Evolutionary conservation across 1,140 invertebrate species (phyloP).

Genomic region (Atta texana): DNA sequence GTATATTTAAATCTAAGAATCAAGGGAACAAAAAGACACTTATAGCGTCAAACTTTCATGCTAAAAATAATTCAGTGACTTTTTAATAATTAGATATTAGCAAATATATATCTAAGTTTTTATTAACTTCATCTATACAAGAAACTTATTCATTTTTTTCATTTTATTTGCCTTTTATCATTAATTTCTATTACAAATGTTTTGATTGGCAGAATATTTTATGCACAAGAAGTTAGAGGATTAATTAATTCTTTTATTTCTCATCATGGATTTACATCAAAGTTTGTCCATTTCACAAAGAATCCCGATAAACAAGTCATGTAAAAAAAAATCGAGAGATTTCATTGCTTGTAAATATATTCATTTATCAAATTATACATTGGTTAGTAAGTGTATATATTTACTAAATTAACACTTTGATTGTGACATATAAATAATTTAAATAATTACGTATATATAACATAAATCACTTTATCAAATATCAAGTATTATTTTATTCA

Average conservation of each 20-base stretch:
- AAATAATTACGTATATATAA: not conserved
- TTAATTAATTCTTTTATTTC: not conserved
- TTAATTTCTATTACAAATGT: not conserved
- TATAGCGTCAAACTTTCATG: not conserved
- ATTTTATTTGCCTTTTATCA: not conserved
- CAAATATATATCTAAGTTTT: not conserved
- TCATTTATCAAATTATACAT: no score
- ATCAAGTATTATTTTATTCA: not conserved
- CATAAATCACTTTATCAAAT: not conserved
- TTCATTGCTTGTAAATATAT: no score
- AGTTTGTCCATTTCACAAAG: not conserved
- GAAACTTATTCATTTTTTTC: not conserved
- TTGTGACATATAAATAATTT: not conserved
- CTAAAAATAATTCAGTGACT: not conserved
- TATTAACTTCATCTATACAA: not conserved
- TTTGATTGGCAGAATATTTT: not conserved
- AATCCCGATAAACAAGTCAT: not conserved
- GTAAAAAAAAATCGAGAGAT: not conserved
- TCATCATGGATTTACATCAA: not conserved
- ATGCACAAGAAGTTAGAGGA: not conserved
- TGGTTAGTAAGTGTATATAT: no score
- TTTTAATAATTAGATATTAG: constrained; percentile 36
- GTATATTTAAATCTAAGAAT: constrained; percentile 53
- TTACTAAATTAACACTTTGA: no score
- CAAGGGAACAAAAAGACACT: constrained; percentile 37